Conservation (phyloP, 37 sponge, comb jelly and placozoan species). For the Hormiphora californensis region DNA sequence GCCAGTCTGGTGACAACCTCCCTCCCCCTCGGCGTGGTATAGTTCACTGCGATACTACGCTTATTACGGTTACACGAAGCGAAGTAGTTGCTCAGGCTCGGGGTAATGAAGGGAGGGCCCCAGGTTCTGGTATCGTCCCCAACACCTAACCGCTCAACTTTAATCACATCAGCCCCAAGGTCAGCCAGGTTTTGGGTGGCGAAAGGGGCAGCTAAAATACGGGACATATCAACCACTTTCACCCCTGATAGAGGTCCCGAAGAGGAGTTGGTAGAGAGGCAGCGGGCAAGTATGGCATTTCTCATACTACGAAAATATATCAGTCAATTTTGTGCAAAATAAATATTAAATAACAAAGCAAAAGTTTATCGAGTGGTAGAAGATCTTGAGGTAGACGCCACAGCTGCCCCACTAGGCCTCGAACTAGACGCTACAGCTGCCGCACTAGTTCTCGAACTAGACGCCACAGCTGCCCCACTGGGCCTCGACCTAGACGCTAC, state of each 20-base stretch:
- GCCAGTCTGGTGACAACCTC: slow-evolving; percentile 62
- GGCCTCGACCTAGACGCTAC: too few species aligned
- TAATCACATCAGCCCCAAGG: slow-evolving; percentile 75
- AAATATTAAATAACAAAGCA: too few species aligned
- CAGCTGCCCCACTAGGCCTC: too few species aligned
- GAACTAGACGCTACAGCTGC: too few species aligned
- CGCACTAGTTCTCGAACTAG: too few species aligned
- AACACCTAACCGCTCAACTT: slow-evolving; percentile 63
- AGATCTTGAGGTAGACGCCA: too few species aligned
- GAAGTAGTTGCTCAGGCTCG: slow-evolving; percentile 67
- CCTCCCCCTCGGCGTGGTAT: slow-evolving; percentile 54
- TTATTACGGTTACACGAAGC: slow-evolving; percentile 77
- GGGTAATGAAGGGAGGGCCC: slow-evolving; percentile 70
- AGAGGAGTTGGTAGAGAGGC: not conserved
- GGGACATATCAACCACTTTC: slow-evolving; percentile 45
- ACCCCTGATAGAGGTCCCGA: slow-evolving; percentile 3
- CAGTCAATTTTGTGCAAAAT: too few species aligned
- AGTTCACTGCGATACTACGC: slow-evolving; percentile 66
- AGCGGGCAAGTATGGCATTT: too few species aligned
- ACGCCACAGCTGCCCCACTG: too few species aligned
- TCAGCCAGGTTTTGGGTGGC: slow-evolving; percentile 71
- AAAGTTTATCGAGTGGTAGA: too few species aligned
- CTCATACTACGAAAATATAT: too few species aligned
- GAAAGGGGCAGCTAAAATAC: slow-evolving; percentile 77
- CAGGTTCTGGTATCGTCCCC: slow-evolving; percentile 76